These are phyloP conservation scores for Ahaetulla prasina DNA, from an alignment of 2,113 vertebrate genomes.

Conservation along the genomic window DNA sequence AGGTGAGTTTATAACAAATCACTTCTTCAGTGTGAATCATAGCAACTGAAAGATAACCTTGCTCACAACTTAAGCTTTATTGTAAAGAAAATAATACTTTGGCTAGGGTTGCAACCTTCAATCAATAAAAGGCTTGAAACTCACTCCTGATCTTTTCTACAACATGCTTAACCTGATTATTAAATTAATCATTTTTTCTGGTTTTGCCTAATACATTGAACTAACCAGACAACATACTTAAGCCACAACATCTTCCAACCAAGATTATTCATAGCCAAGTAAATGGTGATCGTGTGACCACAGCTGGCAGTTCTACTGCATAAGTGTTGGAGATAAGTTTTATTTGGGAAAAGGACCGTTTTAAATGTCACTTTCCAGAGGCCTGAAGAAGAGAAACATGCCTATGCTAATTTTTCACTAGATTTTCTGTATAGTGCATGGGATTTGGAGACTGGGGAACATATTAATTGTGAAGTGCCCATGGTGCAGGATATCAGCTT, in stretches of 20 bases:
- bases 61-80: neutral
- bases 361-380: neutral
- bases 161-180: neutral
- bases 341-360: neutral
- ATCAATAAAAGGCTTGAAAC: neutral
- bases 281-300: neutral
- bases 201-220: neutral
- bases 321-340: neutral
- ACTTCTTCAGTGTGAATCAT: neutral
- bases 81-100: neutral
- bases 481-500: neutral
- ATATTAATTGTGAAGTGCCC: neutral
- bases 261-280: neutral
- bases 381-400: neutral
- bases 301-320: neutral
- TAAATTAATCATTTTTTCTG: neutral
- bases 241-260: neutral
- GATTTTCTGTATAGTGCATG: neutral
- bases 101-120: neutral
- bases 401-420: neutral
- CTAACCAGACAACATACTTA: neutral
- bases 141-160: neutral
- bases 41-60: neutral
- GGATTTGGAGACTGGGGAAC: neutral
- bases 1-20: neutral